Base-by-base conservation (phyloP, 2,888 invertebrate genomes). In the Drosophila imparisetae region DNA sequence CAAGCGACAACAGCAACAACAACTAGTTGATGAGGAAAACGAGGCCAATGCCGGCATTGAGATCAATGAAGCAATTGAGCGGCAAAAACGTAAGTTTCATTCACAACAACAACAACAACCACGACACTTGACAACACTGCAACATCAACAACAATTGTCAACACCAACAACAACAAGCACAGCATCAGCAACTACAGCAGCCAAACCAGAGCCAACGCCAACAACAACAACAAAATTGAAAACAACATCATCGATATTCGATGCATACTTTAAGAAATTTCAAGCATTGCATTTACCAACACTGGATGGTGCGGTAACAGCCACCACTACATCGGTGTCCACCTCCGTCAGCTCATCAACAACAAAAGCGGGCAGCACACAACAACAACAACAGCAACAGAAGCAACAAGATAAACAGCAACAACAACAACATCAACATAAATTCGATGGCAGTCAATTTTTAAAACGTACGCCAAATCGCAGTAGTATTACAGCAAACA, bases 261-360 rank as follows among this genome's bases (percentile, higher is more conserved):
- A 93, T 77, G 86, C 91, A 40, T 93, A 93, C 80, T 91, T 93
- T 69, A 92, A 88, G 90, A 93, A 92, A 91, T 80, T 91, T 50
- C 90, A 88, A 83, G 83, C 89, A 62, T 60, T 86, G 66, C 90
- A 89, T 82, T 83, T 78, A 83, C 81, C 83, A 83, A 83, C 83
- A 83, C 75, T 83, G 78, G 88, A 85, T 58, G 81, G 76, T 54
- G 80, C 86, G 8, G 63, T 78, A 1, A 81, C 83, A 49, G 80
- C 83, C 76, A 74, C 80, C 77, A 61, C 77, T 18, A 81, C 83
- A 49, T 80, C 88, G 59, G 81, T 86, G 40, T 73, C 87, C 50
- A 75, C 75, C 52, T 86, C 89, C 32, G 69, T 81, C 13, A 80
- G 83, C 65, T 71, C 80, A 60, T 72, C 80, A 45, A 54, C 80